Base-by-base conservation (phyloP, 2,113 vertebrate genomes). In the Pseudonaja textilis region DNA sequence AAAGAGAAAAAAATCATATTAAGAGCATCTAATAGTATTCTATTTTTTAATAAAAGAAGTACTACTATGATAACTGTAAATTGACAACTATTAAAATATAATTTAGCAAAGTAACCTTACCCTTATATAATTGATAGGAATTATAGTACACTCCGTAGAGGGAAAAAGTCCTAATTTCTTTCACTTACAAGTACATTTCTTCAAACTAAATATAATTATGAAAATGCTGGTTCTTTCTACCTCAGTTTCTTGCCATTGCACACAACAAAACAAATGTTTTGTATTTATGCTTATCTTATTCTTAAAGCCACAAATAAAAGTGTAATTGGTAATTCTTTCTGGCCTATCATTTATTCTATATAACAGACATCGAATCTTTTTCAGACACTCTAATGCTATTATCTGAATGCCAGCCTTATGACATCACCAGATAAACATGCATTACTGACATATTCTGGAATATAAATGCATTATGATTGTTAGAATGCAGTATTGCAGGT, bases 61-160 rank as follows among this genome's bases (percentile, higher is more conserved):
- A 56, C 34, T 92, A 69, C 57, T 89, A 55, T 89, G 74, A 69
- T 86, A 93, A 90, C 50, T 93, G 26, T 87, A 90, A 52, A 92
- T 87, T 74, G 56, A 87, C 64, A 89, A 90, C 85, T 93, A 93
- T 90, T 93, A 93, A 57, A 90, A 92, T 29, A 86, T 29, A 85
- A 69, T 93, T 93, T 91, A 69, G 81, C 89, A 39, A 90, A 90
- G 39, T 87, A 90, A 90, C 88, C 47, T 92, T 87, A 69, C 20
- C 22, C 74, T 34, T 92, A 86, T 34, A 64, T 87, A 90, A 93
- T 87, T 92, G 91, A 90, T 74, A 92, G 47, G 26, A 85, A 52
- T 91, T 56, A 93, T 56, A 56, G 25, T 39, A 56, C 7, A 69
- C 39, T 42, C 64, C 20, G 42, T 56, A 55, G 34, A 86, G 34